These are phyloP conservation scores for Eumacrocentrus americanus DNA, from an alignment of 2,888 invertebrate genomes.

Conservation along the genomic window DNA sequence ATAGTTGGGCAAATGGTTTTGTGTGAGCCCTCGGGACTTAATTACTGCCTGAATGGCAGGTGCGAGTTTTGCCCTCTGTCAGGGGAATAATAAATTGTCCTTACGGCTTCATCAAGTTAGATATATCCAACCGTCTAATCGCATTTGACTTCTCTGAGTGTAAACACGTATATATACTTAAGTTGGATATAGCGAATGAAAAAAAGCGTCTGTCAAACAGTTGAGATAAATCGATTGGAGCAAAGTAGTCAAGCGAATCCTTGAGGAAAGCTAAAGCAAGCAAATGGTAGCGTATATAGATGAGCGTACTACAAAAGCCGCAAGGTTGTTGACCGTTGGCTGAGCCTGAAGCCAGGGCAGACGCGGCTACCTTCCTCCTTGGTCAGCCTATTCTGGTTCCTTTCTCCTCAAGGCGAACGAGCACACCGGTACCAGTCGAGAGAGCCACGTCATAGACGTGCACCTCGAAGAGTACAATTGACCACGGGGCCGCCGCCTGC, in stretches of 20 bases:
- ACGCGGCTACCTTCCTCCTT: slow-evolving; percentile 12
- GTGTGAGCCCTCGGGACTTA: slow-evolving; percentile 2
- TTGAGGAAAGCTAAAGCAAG: too few species aligned
- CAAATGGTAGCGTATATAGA: slow-evolving; percentile 10
- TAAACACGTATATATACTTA: too few species aligned
- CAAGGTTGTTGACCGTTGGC: slow-evolving; percentile 42
- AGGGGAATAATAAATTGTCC: neutral
- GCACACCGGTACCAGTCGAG: slow-evolving; percentile 1
- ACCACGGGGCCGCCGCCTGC: slow-evolving; percentile 15
- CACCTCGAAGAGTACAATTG: slow-evolving; percentile 8
- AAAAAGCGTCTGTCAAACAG: neutral
- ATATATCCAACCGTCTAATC: neutral
- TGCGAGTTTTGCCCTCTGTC: neutral
- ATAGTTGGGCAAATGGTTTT: neutral
- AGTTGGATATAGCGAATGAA: too few species aligned
- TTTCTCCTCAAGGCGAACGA: slow-evolving; percentile 41
- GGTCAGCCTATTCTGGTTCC: slow-evolving; percentile 42
- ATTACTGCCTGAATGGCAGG: slow-evolving; percentile 1
- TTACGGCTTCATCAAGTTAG: neutral
- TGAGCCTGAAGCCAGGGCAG: slow-evolving; percentile 14
- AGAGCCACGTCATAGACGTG: slow-evolving; percentile 31
- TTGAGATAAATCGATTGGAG: neutral
- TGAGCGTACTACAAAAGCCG: slow-evolving; percentile 38
- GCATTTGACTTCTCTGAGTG: neutral
- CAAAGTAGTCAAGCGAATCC: neutral